Evolutionary conservation across 2,797 vertebrate species (phyloP), one percentile per base, ranked within the genome.

Genomic region (Typhlichthys eigenmanni): DNA sequence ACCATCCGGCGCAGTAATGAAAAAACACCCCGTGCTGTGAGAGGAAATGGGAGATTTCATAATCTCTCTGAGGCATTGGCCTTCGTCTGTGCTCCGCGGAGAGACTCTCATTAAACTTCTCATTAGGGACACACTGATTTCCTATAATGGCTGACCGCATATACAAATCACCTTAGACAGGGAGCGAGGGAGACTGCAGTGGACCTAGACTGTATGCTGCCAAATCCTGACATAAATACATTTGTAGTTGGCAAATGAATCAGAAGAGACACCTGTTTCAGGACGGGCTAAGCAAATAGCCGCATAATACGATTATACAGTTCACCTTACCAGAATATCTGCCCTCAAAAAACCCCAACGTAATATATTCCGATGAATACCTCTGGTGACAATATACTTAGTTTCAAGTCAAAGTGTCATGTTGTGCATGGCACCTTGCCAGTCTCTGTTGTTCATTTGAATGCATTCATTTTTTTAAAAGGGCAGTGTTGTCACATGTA

Each of bases 91-190:
- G 73, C 78, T 84, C 81, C 75, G 73, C 75, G 73, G 81, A 80
- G 81, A 77, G 73, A 83, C 78, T 85, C 87, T 86, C 83, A 88
- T 91, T 91, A 88, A 85, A 88, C 83, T 91, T 90, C 81, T 90
- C 85, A 92, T 92, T 93, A 92, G 85, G 75, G 87, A 83, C 87
- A 91, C 80, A 85, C 83, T 87, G 87, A 80, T 87, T 80, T 69
- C 76, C 80, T 86, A 77, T 82, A 90, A 89, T 88, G 87, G 89
- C 79, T 86, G 76, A 85, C 88, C 80, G 77, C 81, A 85, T 84
- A 88, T 79, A 88, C 80, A 90, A 85, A 90, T 88, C 79, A 82
- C 79, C 74, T 80, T 70, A 79, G 76, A 86, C 72, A 79, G 83
- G 66, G 77, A 75, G 61, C 5, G 34, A 8, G 69, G 81, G 66